Percentiles rank a stretch among this genome's conserved stretches.
Evolutionary conservation across 2,113 vertebrate genomes (phyloP).

Genomic region (Passer montanus): DNA sequence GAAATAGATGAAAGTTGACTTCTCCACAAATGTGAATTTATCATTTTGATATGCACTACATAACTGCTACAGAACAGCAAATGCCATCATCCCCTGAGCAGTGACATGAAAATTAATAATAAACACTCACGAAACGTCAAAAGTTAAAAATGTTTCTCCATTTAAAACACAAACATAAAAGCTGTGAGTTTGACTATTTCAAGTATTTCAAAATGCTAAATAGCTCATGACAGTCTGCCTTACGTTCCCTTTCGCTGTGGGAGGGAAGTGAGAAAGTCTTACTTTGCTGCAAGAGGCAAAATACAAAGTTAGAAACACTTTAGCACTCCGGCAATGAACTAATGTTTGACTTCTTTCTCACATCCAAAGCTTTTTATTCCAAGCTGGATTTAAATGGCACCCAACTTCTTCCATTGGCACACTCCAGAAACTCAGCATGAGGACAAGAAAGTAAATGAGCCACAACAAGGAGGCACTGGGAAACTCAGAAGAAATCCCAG

Average conservation of each 20-base stretch:
- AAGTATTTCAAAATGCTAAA: slow-evolving; percentile 49
- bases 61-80: not conserved
- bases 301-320: slow-evolving; percentile 61
- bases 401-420: not conserved
- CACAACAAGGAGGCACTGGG: not conserved
- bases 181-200: slow-evolving; percentile 51
- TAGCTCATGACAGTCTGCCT: slow-evolving; percentile 59
- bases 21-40: not conserved
- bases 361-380: slow-evolving; percentile 18
- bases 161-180: slow-evolving; percentile 55
- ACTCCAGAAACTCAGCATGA: not conserved
- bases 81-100: not conserved
- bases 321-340: slow-evolving; percentile 35
- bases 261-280: slow-evolving; percentile 59
- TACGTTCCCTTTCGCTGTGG: slow-evolving; percentile 40
- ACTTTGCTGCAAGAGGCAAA: slow-evolving; percentile 54
- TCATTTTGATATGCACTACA: not conserved
- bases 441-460: not conserved
- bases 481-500: not conserved
- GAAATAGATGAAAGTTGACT: not conserved
- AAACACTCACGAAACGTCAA: slow-evolving; percentile 31
- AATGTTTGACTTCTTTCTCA: slow-evolving; percentile 39
- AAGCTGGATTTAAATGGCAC: slow-evolving; percentile 11
- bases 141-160: slow-evolving; percentile 36
- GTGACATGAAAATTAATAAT: slow-evolving; percentile 19